Evolutionary conservation across 2,888 invertebrate species (phyloP).

Genomic region (Cryptosula pallasiana): DNA sequence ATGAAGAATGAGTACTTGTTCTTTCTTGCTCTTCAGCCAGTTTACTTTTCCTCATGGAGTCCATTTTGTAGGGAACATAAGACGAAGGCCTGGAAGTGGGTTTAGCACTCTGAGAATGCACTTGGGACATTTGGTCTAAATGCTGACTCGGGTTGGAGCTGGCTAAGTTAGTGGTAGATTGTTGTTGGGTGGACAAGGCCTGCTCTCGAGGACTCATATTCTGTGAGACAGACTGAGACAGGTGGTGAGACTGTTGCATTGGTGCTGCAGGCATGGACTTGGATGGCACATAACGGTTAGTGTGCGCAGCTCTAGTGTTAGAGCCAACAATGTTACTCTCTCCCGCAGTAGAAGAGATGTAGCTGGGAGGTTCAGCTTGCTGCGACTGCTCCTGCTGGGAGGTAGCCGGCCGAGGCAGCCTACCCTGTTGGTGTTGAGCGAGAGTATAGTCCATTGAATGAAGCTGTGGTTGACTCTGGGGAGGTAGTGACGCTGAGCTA

Average conservation of each 20-base stretch:
- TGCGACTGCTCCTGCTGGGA: not conserved
- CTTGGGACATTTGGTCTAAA: not conserved
- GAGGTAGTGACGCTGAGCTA: not conserved
- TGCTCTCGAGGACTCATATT: not conserved
- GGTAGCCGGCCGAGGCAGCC: not conserved
- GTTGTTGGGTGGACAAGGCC: not conserved
- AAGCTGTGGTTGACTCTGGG: not conserved
- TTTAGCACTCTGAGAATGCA: not conserved
- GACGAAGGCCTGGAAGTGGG: not conserved
- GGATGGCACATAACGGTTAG: not conserved
- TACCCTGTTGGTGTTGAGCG: not conserved
- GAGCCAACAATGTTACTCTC: not conserved
- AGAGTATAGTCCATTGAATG: slow-evolving; percentile 17
- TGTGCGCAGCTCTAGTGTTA: not conserved
- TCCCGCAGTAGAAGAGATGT: not conserved
- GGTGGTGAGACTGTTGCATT: not conserved
- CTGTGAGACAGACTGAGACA: not conserved
- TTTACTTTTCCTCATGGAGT: not conserved
- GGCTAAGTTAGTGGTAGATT: not conserved
- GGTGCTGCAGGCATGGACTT: not conserved
- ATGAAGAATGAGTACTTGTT: not conserved
- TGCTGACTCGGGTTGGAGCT: not conserved
- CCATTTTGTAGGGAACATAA: slow-evolving; percentile 17
- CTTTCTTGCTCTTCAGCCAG: not conserved
- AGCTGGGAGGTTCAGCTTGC: not conserved